Percentiles rank a stretch among this genome's conserved stretches.
phyloP scores from a whole-genome alignment of 2,888 invertebrate genomes.

The Tillus elongatus region DNA sequence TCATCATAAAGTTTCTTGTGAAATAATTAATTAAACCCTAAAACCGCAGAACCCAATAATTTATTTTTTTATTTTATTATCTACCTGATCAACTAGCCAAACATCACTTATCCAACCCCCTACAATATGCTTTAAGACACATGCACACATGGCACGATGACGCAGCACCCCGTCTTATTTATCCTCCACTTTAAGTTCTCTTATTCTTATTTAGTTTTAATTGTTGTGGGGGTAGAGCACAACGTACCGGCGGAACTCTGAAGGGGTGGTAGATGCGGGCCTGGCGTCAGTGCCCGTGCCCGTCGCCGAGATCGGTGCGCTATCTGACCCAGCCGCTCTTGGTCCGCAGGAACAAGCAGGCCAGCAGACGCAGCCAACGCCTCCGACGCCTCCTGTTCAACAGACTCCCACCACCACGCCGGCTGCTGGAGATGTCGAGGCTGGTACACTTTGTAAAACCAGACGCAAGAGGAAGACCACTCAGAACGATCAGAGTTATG shows the following conservation, averaged over 20 bases:
- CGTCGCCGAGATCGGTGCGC: slow-evolving; percentile 39
- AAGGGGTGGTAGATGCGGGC: slow-evolving; percentile 42
- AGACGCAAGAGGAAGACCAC: slow-evolving; percentile 76
- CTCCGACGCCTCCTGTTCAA: slow-evolving; percentile 63
- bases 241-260: slow-evolving; percentile 44
- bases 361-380: slow-evolving; percentile 16
- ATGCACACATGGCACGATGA: slow-evolving; percentile 2
- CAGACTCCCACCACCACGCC: slow-evolving; percentile 48
- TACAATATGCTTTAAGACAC: no score
- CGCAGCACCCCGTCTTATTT: slow-evolving; percentile 6
- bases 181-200: slow-evolving; percentile 17
- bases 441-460: slow-evolving; percentile 51
- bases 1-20: no score
- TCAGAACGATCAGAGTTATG: slow-evolving; percentile 84
- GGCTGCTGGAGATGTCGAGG: slow-evolving; percentile 56
- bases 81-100: no score
- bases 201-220: slow-evolving; percentile 24
- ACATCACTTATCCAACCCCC: no score
- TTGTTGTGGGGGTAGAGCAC: slow-evolving; percentile 39
- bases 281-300: slow-evolving; percentile 42
- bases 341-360: slow-evolving; percentile 31
- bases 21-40: no score
- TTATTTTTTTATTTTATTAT: no score
- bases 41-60: no score
- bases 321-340: slow-evolving; percentile 36